Base-by-base conservation (phyloP, 1,140 invertebrate genomes). In the Copidosoma floridanum region DNA sequence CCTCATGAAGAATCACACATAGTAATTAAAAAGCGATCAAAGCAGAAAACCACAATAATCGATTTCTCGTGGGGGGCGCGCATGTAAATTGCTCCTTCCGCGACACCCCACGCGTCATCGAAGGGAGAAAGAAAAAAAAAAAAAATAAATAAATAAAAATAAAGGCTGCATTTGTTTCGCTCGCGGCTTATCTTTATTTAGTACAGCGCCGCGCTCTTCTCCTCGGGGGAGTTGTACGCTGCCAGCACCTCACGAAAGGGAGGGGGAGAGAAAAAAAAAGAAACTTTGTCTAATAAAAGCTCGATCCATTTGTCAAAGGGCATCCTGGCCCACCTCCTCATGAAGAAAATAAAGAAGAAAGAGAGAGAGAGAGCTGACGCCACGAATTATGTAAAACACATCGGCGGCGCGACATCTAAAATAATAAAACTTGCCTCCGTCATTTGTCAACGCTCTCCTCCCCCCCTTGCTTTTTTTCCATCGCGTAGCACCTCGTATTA, bases 391-490 rank as follows among this genome's bases (percentile, higher is more conserved):
- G 78, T 79, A 80, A 79, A 79, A 76, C 73, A 75, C 69, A 78
- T 73, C 66, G 46, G 72, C 74, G 67, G 66, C 58, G 12, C 41
- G 47, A 72, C 72, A 78, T 79, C 73, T 79, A 79, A 81, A 81
- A 81, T 81, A 79, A 81, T 81, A 81, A 79, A 81, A 81, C 68
- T 75, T 72, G 71, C 69, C 71, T 76, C 68, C 68, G 77, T 79
- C 77, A 80, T 80, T 80, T 80, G 78, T 80, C 78, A 80, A 78
- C 74, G 76, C 69, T 71, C 72, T 8, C 44, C 16, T 16, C 46
- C 18, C 1, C 16, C 1, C 24, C 21, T n/a, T 7, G 18, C 53
- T 3, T 27, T 27, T 32, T 24, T 54, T 46, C 41, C 38, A 16
- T 51, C 6, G 3, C 23, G 11, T 38, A 51, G 32, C 54, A 60